Percentiles rank a stretch among this genome's conserved stretches.
Conservation (phyloP, 2,797 vertebrate genomes). For the Centropyge bicolor region DNA sequence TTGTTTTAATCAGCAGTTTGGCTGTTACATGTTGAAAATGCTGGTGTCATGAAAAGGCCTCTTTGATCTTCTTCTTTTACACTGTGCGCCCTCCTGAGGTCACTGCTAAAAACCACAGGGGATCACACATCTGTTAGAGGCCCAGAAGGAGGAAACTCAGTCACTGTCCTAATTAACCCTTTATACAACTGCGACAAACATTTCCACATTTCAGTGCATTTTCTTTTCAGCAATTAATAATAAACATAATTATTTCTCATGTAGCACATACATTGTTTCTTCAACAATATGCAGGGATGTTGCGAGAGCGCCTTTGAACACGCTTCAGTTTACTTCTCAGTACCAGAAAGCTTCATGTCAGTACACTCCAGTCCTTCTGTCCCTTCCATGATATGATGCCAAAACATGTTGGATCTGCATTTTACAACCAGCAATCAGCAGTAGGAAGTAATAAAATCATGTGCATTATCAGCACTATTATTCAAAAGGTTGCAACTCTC, state of each 20-base stretch:
- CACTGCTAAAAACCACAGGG: slow-evolving; percentile 7
- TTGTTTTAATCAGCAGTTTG: background rate
- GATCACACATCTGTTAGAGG: slow-evolving; percentile 30
- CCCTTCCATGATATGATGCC: too few species aligned
- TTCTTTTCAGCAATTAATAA: too few species aligned
- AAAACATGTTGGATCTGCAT: too few species aligned
- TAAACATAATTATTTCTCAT: background rate
- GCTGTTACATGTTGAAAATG: background rate
- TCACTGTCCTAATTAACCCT: background rate
- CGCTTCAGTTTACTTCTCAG: background rate
- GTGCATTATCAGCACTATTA: too few species aligned
- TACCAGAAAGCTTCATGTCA: too few species aligned
- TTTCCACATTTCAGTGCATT: too few species aligned
- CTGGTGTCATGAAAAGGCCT: background rate
- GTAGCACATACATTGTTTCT: background rate
- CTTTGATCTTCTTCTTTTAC: background rate
- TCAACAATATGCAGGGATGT: background rate
- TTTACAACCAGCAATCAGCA: too few species aligned
- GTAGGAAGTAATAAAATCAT: too few species aligned
- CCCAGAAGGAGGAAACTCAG: background rate
- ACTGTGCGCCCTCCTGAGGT: background rate
- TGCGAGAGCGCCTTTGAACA: background rate
- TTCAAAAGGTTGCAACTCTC: too few species aligned
- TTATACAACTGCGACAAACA: background rate
- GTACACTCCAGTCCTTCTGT: too few species aligned